Base-by-base conservation (phyloP, 2,888 invertebrate genomes). In the Plebejus argus region DNA sequence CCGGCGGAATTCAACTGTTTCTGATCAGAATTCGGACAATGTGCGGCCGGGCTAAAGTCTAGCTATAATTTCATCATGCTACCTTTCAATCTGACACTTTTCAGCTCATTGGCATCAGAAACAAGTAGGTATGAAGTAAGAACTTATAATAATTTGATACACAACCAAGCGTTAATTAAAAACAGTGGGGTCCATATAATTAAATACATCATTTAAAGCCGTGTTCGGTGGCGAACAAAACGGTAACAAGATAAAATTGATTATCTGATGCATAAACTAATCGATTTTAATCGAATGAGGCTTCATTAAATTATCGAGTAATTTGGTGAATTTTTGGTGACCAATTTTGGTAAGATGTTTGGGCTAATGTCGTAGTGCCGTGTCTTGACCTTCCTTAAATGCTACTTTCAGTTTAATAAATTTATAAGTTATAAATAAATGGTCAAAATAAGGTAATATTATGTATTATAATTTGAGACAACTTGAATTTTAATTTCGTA, bases 251-350 rank as follows among this genome's bases (percentile, higher is more conserved):
- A 90, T 89, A 87, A 83, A 85, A 89, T 89, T 88, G 83, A 83
- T 81, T 80, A 82, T 78, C 83, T 82, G 80, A 86, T 86, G 86
- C 87, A 90, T 91, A 91, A 89, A 90, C 91, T 90, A 87, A 86
- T 89, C 88, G 90, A 90, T 89, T 90, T 87, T 84, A 87, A 89
- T 88, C 88, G 84, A 83, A 82, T 81, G 80, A 82, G 80, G 76
- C 79, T 56, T 81, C 81, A 81, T 81, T 82, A 82, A 84, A 83
- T 83, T 83, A 81, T 81, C 81, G 79, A 82, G 81, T 83, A 82
- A 81, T 79, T 74, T 74, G 53, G 45, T 53, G 15, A 53, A 28
- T 28, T 66, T 61, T 66, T 28, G 15, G 4, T 28, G 12, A 15
- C 28, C 3, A 28, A 66, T 28, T 28, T 12, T 10, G 4, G 3